Percentiles rank a stretch among this genome's conserved stretches.
Evolutionary conservation across 2,113 vertebrate species (phyloP).

Genomic region (Antigone vipio): DNA sequence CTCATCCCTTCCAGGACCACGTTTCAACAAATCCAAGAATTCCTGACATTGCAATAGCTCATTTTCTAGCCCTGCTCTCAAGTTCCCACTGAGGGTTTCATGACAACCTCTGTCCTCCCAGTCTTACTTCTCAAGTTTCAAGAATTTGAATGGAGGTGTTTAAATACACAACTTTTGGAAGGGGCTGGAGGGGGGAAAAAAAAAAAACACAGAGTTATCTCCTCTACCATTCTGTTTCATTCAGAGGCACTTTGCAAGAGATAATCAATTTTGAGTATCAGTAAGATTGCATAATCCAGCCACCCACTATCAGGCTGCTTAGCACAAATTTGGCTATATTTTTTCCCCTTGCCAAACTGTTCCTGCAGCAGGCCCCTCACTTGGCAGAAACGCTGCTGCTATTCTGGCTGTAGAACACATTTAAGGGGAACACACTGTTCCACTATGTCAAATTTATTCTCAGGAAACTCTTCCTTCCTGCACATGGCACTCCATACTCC

Average conservation of each 20-base stretch:
- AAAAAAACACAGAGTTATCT: neutral
- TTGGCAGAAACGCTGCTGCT: neutral
- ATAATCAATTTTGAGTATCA: neutral
- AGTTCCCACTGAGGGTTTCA: neutral
- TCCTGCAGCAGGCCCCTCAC: slow-evolving; percentile 23
- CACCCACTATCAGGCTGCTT: slow-evolving; percentile 44
- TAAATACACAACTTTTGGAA: neutral
- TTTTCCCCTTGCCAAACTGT: neutral
- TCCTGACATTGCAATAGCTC: neutral
- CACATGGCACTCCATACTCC: neutral
- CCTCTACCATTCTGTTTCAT: neutral
- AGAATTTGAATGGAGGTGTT: neutral
- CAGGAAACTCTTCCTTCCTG: neutral
- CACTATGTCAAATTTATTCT: neutral
- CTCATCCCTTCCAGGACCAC: neutral
- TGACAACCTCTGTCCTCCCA: neutral
- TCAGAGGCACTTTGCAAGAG: neutral
- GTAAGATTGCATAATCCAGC: neutral
- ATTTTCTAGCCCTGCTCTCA: neutral
- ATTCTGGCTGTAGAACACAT: neutral
- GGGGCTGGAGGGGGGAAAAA: neutral
- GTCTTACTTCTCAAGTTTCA: neutral
- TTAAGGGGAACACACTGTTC: slow-evolving; percentile 43
- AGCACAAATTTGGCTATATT: neutral
- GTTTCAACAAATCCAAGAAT: neutral